These are phyloP conservation scores for Rhopalosiphum maidis DNA, from an alignment of 1,140 invertebrate genomes.

Conservation along the genomic window DNA sequence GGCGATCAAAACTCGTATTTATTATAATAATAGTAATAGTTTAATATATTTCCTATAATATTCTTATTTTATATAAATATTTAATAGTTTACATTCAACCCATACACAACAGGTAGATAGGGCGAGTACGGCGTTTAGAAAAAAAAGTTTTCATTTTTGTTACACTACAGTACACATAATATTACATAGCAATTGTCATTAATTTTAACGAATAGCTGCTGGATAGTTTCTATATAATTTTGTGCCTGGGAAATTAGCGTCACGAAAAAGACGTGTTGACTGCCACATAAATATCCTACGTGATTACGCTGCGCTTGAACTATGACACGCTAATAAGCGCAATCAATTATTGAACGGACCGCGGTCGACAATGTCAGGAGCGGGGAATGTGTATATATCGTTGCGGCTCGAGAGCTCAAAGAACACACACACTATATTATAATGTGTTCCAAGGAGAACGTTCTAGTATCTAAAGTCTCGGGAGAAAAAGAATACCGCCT, in stretches of 20 bases:
- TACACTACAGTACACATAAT: neutral
- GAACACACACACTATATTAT: neutral
- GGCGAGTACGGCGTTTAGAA: neutral
- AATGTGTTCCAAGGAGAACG: constrained; percentile 11
- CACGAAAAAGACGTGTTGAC: constrained; percentile 45
- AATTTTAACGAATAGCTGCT: constrained; percentile 46
- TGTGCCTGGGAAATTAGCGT: constrained; percentile 44
- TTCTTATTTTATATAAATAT: neutral
- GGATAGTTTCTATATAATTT: constrained; percentile 14
- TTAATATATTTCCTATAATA: neutral
- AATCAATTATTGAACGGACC: constrained; percentile 47
- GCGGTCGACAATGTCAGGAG: neutral
- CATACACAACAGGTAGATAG: neutral
- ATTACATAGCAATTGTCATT: constrained; percentile 32
- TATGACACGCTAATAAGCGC: constrained; percentile 52
- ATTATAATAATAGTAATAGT: neutral
- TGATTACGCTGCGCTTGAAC: constrained; percentile 48
- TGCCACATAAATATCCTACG: constrained; percentile 49
- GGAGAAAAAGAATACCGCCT: neutral
- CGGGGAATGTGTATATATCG: neutral
- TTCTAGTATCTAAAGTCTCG: neutral
- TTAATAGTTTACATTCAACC: neutral
- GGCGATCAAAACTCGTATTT: neutral
- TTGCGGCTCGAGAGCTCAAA: neutral
- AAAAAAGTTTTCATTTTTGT: neutral